Conservation (phyloP, 2,113 vertebrate species). For the Clarias gariepinus region DNA sequence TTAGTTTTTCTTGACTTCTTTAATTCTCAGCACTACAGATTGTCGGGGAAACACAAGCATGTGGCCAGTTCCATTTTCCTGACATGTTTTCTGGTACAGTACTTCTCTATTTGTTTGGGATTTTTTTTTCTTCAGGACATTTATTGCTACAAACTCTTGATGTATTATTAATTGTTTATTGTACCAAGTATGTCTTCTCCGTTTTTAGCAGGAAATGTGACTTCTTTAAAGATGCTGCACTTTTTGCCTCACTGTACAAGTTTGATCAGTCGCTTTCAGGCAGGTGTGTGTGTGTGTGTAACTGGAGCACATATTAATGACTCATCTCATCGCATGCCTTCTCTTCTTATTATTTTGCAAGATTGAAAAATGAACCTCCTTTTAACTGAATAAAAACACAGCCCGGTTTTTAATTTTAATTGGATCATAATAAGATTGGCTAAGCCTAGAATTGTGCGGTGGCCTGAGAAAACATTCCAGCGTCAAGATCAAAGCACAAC, state of each 20-base stretch:
- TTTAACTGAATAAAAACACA: neutral
- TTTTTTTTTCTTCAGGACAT: conserved; percentile 10
- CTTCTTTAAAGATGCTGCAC: conserved; percentile 36
- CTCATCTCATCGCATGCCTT: neutral
- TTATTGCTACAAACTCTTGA: conserved; percentile 46
- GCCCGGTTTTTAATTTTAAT: neutral
- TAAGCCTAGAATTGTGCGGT: neutral
- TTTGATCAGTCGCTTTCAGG: neutral
- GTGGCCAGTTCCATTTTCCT: neutral
- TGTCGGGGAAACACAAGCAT: neutral
- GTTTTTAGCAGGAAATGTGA: conserved; percentile 47
- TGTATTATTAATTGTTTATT: conserved; percentile 39
- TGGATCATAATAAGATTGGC: neutral
- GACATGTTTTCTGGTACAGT: too few relatives aligned
- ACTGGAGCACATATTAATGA: neutral
- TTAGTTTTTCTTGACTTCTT: neutral
- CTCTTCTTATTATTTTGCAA: neutral
- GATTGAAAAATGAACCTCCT: neutral
- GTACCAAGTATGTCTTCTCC: conserved; percentile 40
- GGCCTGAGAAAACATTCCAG: neutral
- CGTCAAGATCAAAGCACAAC: neutral
- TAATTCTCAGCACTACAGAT: neutral
- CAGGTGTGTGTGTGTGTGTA: neutral
- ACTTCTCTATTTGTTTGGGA: neutral
- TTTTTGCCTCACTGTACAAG: neutral